Evolutionary conservation across 2,888 invertebrate genomes (phyloP), one percentile per base, ranked within the genome.

Genomic region (Apamea sordens): DNA sequence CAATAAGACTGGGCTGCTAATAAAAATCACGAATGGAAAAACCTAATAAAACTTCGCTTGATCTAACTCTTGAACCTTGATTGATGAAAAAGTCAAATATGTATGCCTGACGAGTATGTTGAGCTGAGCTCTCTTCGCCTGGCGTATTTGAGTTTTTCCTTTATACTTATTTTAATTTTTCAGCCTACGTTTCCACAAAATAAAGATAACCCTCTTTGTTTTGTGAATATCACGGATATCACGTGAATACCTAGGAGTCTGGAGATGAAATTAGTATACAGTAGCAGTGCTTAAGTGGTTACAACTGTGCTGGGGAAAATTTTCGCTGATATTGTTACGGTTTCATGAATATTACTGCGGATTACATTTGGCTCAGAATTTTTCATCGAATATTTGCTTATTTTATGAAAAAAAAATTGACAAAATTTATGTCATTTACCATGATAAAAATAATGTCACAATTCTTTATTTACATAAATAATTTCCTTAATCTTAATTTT

Each of bases 341-440:
- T 68, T 68, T 47, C 47, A 68, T 47, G 47, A 68, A n/a, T 68
- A n/a, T 68, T 68, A 11, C 18, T 21, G 68, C 28, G 28, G 44
- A 67, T 28, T 47, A 3, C 1, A 21, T 21, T 65, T 13, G 36
- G 15, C 44, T 28, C 11, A 11, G 68, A 68, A 68, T 28, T n/a
- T 67, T 44, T n/a, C 18, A 67, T 44, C 2, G n/a, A 18, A 44
- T 44, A 67, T 44, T n/a, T 10, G 5, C 5, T 44, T 67, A n/a
- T n/a, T 5, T 18, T 18, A 68, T 2, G 2, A 0, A 18, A 18
- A n/a, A n/a, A 41, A 41, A 41, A 8, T n/a, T 15, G n/a, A n/a
- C 1, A 5, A 18, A 67, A 67, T 41, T 15, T 41, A n/a, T 8
- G 41, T 41, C 0, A 36, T 36, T 36, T 65, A 32, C 2, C 10